Percentiles rank a stretch among this genome's conserved stretches.
These are phyloP conservation scores for Lepidochrysops patricia DNA, from an alignment of 2,888 invertebrate species.

Conservation along the genomic window DNA sequence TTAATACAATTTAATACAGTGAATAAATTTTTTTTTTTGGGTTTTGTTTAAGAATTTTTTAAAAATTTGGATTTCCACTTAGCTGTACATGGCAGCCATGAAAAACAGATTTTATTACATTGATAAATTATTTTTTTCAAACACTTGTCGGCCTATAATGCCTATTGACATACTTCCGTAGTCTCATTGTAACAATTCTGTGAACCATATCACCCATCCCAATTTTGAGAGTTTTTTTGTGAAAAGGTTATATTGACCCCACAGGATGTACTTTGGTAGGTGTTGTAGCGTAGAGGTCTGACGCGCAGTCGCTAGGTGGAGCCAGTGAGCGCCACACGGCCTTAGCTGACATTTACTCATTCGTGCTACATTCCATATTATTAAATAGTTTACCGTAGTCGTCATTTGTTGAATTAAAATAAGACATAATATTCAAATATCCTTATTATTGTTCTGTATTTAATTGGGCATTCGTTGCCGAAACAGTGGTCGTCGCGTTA, in stretches of 20 bases:
- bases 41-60: not conserved
- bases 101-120: not conserved
- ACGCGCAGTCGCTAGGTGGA: slow-evolving; percentile 55
- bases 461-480: slow-evolving; percentile 30
- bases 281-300: slow-evolving; percentile 26
- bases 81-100: too few species aligned
- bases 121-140: not conserved
- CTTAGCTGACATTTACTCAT: slow-evolving; percentile 54
- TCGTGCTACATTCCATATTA: slow-evolving; percentile 30
- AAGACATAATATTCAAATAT: slow-evolving; percentile 12
- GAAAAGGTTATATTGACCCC: slow-evolving; percentile 43
- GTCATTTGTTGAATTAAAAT: slow-evolving; percentile 39
- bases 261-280: slow-evolving; percentile 40
- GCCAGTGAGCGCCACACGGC: slow-evolving; percentile 46
- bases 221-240: slow-evolving; percentile 54
- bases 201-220: slow-evolving; percentile 58
- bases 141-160: not conserved
- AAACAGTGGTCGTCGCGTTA: slow-evolving; percentile 18
- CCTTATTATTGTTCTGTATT: not conserved
- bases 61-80: too few species aligned
- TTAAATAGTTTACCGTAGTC: slow-evolving; percentile 39
- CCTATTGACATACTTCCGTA: slow-evolving; percentile 38
- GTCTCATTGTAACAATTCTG: slow-evolving; percentile 45
- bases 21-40: not conserved
- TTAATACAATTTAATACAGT: too few species aligned